These are phyloP conservation scores for Silvanus unidentatus DNA, from an alignment of 2,888 invertebrate species.

Conservation along the genomic window DNA sequence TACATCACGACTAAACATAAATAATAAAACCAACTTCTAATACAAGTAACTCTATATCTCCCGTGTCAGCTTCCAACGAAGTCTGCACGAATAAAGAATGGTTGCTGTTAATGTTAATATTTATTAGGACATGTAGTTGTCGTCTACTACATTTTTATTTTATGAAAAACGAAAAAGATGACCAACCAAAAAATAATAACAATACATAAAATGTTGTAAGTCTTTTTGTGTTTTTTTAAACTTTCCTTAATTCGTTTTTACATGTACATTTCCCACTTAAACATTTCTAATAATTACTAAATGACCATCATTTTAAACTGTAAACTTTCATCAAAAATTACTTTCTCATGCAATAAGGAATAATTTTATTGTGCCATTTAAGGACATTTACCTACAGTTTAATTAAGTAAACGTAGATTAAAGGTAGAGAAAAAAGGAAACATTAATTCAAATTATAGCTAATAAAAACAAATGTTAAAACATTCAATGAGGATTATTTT, in stretches of 20 bases:
- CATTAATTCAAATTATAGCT: slow-evolving; percentile 25
- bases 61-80: slow-evolving; percentile 19
- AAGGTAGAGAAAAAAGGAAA: slow-evolving; percentile 11
- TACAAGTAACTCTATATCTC: slow-evolving; percentile 25
- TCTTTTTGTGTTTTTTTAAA: too few species aligned
- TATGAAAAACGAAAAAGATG: not conserved
- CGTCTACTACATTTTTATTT: slow-evolving; percentile 9
- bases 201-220: not conserved
- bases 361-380: not conserved
- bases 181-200: not conserved
- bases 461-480: slow-evolving; percentile 26
- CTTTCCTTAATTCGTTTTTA: too few species aligned
- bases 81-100: slow-evolving; percentile 20
- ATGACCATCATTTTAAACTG: too few species aligned
- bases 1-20: slow-evolving; percentile 26
- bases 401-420: slow-evolving; percentile 5
- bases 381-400: slow-evolving; percentile 5
- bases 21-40: slow-evolving; percentile 26
- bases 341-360: not conserved
- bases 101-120: slow-evolving; percentile 24
- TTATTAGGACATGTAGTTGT: slow-evolving; percentile 18
- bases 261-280: not conserved
- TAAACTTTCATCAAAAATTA: too few species aligned
- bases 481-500: slow-evolving; percentile 18
- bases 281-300: not conserved